Evolutionary conservation across 2,888 invertebrate genomes (phyloP), one percentile per base, ranked within the genome.

Genomic region (Spodoptera littoralis): DNA sequence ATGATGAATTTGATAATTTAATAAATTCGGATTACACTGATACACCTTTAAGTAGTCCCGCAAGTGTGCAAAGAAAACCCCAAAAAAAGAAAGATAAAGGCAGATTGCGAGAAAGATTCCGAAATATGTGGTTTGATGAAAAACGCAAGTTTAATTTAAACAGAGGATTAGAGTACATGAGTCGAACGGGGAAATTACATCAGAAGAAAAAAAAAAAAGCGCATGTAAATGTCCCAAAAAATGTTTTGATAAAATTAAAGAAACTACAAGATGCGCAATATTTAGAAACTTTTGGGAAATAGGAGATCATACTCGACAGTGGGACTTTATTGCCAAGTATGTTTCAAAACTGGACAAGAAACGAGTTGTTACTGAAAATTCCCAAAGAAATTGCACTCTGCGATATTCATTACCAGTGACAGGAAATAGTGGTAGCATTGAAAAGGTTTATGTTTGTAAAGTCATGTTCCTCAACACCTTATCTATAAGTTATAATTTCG

Each of bases 371-470:
- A n/a, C n/a, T n/a, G n/a, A n/a, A n/a, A n/a, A n/a, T n/a, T n/a
- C 50, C 50, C 50, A 50, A 50, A 50, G 50, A 50, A 50, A 41
- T 41, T 50, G 41, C 11, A 50, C 50, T 50, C 50, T 50, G 18
- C 50, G 41, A 41, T 51, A 41, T 51, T 51, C 50, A 22, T 51
- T 51, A 41, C 50, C 50, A 36, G 41, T 51, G 22, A 41, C 41
- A 41, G 41, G 41, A 41, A 22, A 51, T 41, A 62, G 41, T n/a
- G 62, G 62, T 30, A 48, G 42, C 44, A 70, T 36, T 53, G 61
- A n/a, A n/a, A n/a, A n/a, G n/a, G n/a, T n/a, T n/a, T n/a, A n/a
- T n/a, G n/a, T n/a, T n/a, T n/a, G n/a, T n/a, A n/a, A n/a, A n/a
- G n/a, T n/a, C n/a, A n/a, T n/a, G n/a, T n/a, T n/a, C n/a, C n/a